Conservation (phyloP, 2,888 invertebrate genomes). For the Oxycera nigricornis region DNA sequence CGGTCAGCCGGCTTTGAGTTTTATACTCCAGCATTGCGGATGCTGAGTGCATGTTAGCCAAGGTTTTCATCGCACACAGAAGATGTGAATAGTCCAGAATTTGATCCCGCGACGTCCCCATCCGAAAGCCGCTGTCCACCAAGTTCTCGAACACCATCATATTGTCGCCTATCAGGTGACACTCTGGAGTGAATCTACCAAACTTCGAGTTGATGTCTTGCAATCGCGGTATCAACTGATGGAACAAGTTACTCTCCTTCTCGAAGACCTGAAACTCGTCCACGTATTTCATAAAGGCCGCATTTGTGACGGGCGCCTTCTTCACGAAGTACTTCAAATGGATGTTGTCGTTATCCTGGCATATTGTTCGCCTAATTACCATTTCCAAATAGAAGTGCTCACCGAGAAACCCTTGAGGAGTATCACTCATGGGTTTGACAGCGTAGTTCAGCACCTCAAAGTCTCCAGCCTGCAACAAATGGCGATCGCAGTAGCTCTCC, state of each 20-base stretch:
- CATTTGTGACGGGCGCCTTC: slow-evolving; percentile 65
- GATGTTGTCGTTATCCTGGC: background rate
- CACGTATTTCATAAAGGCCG: slow-evolving; percentile 63
- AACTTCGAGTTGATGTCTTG: slow-evolving; percentile 51
- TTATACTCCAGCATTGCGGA: slow-evolving; percentile 60
- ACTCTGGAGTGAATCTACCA: slow-evolving; percentile 57
- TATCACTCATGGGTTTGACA: background rate
- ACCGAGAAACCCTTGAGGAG: slow-evolving; percentile 30
- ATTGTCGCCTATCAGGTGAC: slow-evolving; percentile 59
- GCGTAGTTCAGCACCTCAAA: background rate
- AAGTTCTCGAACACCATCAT: slow-evolving; percentile 63
- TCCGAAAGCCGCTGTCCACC: slow-evolving; percentile 54
- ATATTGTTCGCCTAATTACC: background rate
- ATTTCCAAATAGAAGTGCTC: slow-evolving; percentile 13
- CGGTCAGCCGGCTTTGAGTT: slow-evolving; percentile 49
- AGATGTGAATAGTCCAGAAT: slow-evolving; percentile 60
- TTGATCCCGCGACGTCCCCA: slow-evolving; percentile 55
- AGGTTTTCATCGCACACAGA: slow-evolving; percentile 56
- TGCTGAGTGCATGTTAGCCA: slow-evolving; percentile 62
- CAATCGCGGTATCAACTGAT: slow-evolving; percentile 61
- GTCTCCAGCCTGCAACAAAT: background rate
- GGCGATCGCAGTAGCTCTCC: background rate
- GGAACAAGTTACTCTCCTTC: slow-evolving; percentile 64
- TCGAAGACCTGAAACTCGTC: slow-evolving; percentile 62
- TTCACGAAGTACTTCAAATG: slow-evolving; percentile 66